A percentile compares a stretch with the other conserved stretches of the same genome.
These are phyloP conservation scores for Motacilla alba DNA, from an alignment of 2,113 vertebrate genomes.

Conservation along the genomic window DNA sequence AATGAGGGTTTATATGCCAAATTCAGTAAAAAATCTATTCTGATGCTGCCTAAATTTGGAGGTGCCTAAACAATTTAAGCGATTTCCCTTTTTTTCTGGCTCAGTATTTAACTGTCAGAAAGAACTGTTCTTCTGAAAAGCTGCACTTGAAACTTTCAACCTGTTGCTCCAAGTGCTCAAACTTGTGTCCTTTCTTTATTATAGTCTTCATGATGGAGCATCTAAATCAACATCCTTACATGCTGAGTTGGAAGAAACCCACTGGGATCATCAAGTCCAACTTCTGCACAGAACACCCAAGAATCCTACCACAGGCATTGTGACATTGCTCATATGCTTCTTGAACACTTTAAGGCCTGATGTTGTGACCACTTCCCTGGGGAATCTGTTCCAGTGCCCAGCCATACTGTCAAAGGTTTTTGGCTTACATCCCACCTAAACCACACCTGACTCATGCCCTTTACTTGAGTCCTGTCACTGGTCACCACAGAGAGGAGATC, in stretches of 20 bases:
- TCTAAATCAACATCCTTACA: background rate
- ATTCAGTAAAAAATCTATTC: background rate
- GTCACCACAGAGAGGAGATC: background rate
- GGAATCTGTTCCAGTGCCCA: background rate
- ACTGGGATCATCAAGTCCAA: background rate
- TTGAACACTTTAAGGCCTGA: background rate
- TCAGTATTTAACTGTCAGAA: background rate
- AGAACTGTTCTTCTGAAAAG: background rate
- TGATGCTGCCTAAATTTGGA: background rate
- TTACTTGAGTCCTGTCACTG: too few relatives aligned
- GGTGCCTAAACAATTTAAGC: background rate
- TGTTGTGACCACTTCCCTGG: background rate
- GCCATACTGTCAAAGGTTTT: background rate
- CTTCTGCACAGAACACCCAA: background rate
- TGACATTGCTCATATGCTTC: background rate
- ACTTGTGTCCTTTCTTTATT: background rate
- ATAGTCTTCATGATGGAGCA: background rate
- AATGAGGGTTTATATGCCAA: background rate
- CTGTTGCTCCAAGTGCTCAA: background rate
- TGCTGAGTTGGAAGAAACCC: background rate
- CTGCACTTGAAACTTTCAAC: background rate
- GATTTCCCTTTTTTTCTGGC: background rate
- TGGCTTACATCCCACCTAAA: rapidly evolving
- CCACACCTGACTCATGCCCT: rapidly evolving
- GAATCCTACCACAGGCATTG: background rate